Percentiles rank a stretch among this genome's conserved stretches.
Conservation (phyloP, 2,888 invertebrate species). For the Neoaliturus tenellus region DNA sequence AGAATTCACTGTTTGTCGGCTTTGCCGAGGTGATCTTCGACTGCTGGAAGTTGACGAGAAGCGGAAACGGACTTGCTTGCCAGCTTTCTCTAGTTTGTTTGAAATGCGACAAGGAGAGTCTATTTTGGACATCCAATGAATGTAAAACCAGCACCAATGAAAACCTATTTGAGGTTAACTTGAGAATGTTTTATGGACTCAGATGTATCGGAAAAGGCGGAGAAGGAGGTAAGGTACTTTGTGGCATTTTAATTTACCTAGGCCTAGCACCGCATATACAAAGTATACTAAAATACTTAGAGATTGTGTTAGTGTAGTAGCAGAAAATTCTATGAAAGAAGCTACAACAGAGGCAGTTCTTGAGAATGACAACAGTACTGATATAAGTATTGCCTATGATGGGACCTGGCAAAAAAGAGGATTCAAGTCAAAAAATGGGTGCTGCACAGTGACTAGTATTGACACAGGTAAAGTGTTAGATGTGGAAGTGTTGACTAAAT, state of each 20-base stretch:
- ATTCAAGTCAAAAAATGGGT: slow-evolving; percentile 9
- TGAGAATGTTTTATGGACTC: slow-evolving; percentile 20
- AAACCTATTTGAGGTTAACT: slow-evolving; percentile 9
- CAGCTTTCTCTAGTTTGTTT: slow-evolving; percentile 6
- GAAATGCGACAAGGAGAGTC: background rate
- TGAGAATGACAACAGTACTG: slow-evolving; percentile 7
- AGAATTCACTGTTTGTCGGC: background rate
- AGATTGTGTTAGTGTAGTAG: background rate
- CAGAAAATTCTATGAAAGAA: background rate
- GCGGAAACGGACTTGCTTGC: slow-evolving; percentile 28
- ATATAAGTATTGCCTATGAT: background rate
- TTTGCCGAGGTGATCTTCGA: background rate
- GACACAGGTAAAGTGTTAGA: slow-evolving; percentile 51
- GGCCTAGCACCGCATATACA: slow-evolving; percentile 21
- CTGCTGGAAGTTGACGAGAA: background rate
- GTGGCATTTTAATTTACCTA: slow-evolving; percentile 43
- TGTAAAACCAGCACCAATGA: background rate
- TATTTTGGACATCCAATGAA: slow-evolving; percentile 25
- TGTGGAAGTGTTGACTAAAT: slow-evolving; percentile 46
- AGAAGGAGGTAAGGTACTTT: slow-evolving; percentile 33
- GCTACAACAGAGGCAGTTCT: background rate
- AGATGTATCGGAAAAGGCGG: slow-evolving; percentile 39
- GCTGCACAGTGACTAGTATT: background rate
- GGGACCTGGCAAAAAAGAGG: slow-evolving; percentile 24
- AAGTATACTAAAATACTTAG: slow-evolving; percentile 13